phyloP scores from a whole-genome alignment of 2,888 invertebrate genomes.

The Cylindroiulus punctatus region DNA sequence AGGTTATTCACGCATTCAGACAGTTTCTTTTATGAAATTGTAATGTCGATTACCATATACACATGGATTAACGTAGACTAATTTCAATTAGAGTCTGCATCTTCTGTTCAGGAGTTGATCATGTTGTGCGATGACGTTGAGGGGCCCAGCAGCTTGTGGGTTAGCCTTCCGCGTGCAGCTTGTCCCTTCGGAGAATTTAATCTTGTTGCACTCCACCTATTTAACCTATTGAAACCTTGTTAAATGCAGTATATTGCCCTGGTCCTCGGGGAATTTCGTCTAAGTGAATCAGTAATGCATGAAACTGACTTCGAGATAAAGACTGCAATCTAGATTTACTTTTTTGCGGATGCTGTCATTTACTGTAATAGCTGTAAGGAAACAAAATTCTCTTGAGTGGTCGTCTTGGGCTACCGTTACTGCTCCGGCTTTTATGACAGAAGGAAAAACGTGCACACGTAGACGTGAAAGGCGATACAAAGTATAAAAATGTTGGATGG shows the following conservation, averaged over 20 bases:
- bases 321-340: slow-evolving; percentile 45
- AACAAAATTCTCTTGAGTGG: slow-evolving; percentile 28
- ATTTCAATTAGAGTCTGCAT: not conserved
- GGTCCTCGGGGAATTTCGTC: not conserved
- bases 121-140: not conserved
- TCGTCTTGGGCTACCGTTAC: not conserved
- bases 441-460: not conserved
- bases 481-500: slow-evolving; percentile 37
- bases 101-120: not conserved
- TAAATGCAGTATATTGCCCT: slow-evolving; percentile 28
- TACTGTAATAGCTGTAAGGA: slow-evolving; percentile 47
- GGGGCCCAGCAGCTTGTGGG: not conserved
- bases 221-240: slow-evolving; percentile 47
- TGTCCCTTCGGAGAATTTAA: slow-evolving; percentile 21
- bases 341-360: slow-evolving; percentile 39
- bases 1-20: too few species aligned
- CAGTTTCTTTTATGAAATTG: too few species aligned
- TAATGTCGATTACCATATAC: too few species aligned
- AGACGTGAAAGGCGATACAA: not conserved
- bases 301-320: slow-evolving; percentile 40
- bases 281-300: slow-evolving; percentile 47
- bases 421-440: not conserved
- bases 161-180: not conserved
- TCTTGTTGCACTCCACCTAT: slow-evolving; percentile 28
- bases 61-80: not conserved